Base-by-base conservation (phyloP, 2,888 invertebrate species). In the Tiliacea aurago region DNA sequence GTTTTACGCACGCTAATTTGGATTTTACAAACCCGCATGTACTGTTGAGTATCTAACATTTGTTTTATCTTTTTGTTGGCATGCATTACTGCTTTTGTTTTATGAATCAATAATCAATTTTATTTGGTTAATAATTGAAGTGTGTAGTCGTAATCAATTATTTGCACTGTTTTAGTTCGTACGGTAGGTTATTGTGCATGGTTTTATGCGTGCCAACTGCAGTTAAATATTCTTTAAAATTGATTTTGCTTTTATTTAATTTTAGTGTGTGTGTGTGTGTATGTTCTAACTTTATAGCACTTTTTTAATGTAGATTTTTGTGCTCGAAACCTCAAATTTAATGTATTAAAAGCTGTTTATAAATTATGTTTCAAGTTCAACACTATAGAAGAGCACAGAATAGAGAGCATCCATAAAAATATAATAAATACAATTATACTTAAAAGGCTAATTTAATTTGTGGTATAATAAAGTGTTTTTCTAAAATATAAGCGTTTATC, bases 21-120 rank as follows among this genome's bases (percentile, higher is more conserved):
- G 90, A 90, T 91, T 90, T 90, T 89, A 90, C 87, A 71, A 78
- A 73, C 67, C 62, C 66, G 85, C 82, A 81, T 85, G 82, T 80
- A 78, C 3, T 62, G 55, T 70, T 81, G 63, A 65, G 58, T 78
- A 66, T 47, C 18, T 73, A 55, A 68, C n/a, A 37, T 51, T 73
- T 43, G 62, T 76, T 70, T 72, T 43, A 7, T 68, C 5, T 59
- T 72, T 70, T 64, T 61, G 28, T 70, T 62, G 23, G 51, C 63
- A 61, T 70, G 66, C 43, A 13, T 70, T 84, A 59, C 59, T 64
- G 53, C 18, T 80, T 74, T 66, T 18, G 43, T 71, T 69, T 23
- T 43, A 47, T 69, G 7, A 71, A 41, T 28, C 43, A 13, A 28
- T 65, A 47, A 45, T 28, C 23, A 81, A 23, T 62, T 51, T 23